A percentile compares a stretch with the other conserved stretches of the same genome.
These are phyloP conservation scores for Cavia porcellus DNA, from an alignment of 2,113 vertebrate genomes.

Conservation along the genomic window DNA sequence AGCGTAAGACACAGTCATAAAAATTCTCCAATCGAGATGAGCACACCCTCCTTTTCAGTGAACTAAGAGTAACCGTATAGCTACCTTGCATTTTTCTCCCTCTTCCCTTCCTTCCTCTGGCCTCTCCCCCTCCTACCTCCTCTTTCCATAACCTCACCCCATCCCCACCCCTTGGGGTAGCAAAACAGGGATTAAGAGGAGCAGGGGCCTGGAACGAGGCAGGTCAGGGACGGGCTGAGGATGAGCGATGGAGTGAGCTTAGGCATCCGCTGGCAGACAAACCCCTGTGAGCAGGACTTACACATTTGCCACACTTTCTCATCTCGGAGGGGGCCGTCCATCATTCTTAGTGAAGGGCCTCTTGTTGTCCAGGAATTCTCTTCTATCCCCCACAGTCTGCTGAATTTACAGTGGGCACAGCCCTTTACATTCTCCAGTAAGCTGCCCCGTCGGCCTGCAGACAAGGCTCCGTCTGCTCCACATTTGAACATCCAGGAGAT, in stretches of 20 bases:
- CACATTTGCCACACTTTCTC: conserved; percentile 59
- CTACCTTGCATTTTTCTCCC: not conserved
- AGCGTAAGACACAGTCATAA: not conserved
- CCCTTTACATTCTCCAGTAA: conserved; percentile 8
- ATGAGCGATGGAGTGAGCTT: conserved; percentile 64
- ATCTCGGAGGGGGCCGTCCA: conserved; percentile 28
- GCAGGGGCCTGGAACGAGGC: not conserved
- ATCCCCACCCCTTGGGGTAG: not conserved
- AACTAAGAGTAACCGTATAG: not conserved
- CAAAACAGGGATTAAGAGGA: conserved; percentile 29
- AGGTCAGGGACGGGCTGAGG: conserved; percentile 65
- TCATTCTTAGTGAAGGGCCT: conserved; percentile 23
- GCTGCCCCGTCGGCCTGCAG: not conserved
- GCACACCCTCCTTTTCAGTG: not conserved
- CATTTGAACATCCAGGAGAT: not conserved
- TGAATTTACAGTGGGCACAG: not conserved
- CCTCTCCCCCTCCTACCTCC: not conserved
- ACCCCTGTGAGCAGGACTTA: conserved; percentile 67
- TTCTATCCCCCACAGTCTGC: not conserved
- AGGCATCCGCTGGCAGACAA: conserved; percentile 68
- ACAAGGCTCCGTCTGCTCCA: not conserved
- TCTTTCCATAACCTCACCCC: not conserved
- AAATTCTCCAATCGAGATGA: not conserved
- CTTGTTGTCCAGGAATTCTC: conserved; percentile 48
- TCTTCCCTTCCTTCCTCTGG: not conserved